A percentile compares a stretch with the other conserved stretches of the same genome.
Conservation (phyloP, 2,113 vertebrate species). For the Varanus salvator region DNA sequence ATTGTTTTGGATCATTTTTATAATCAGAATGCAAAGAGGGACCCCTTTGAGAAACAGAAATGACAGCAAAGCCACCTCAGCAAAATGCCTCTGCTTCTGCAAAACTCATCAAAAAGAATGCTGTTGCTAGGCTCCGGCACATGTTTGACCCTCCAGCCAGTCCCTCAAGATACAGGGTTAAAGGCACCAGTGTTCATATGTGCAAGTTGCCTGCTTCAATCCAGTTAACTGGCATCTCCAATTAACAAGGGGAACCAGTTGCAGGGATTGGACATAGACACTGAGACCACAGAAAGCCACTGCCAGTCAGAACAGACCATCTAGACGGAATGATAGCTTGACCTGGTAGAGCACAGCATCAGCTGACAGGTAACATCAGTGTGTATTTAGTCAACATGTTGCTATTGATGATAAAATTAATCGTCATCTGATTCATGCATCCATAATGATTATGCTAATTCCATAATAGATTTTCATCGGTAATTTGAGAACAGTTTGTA, state of each 20-base stretch:
- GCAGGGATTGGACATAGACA: neutral
- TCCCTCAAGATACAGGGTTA: neutral
- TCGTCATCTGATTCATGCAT: neutral
- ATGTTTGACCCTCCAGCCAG: too few relatives aligned
- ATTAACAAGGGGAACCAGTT: neutral
- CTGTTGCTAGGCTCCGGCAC: too few relatives aligned
- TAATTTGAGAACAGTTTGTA: slow-evolving; percentile 6
- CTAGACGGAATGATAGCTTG: neutral
- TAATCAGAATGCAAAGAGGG: too few relatives aligned
- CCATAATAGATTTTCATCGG: neutral
- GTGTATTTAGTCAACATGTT: neutral
- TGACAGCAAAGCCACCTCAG: too few relatives aligned
- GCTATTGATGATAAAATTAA: neutral
- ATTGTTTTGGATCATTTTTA: too few relatives aligned
- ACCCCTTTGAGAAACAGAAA: too few relatives aligned
- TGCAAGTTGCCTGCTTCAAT: neutral
- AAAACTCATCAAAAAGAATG: too few relatives aligned
- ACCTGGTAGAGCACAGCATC: neutral
- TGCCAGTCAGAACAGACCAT: neutral
- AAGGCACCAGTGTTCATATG: neutral
- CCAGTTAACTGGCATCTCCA: neutral
- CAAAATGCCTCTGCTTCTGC: too few relatives aligned
- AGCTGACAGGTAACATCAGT: neutral
- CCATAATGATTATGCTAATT: slow-evolving; percentile 1
- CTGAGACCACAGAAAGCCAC: neutral